Evolutionary conservation across 2,888 invertebrate species (phyloP).

Genomic region (Scelioninae gen. 2): DNA sequence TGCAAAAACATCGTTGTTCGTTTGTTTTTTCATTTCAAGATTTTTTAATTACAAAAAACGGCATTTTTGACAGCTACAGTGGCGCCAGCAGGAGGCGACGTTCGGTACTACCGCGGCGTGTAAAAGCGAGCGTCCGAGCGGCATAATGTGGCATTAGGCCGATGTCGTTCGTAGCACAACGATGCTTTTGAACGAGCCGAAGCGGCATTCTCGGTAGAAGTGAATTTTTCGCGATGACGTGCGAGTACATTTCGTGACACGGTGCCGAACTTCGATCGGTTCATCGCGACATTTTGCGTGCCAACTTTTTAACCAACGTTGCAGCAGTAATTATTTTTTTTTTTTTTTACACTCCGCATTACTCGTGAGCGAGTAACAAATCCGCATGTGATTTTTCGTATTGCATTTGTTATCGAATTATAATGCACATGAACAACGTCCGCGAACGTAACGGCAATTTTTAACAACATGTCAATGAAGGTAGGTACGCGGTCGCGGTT

Average conservation of each 20-base stretch:
- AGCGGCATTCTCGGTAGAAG: constrained; percentile 10
- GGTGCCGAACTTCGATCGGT: constrained; percentile 2
- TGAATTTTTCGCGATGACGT: constrained; percentile 22
- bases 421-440: constrained; percentile 20
- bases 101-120: background rate
- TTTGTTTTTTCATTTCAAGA: too few species aligned
- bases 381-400: too few species aligned
- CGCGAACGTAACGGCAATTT: background rate
- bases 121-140: constrained; percentile 26
- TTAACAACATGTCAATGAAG: constrained; percentile 57
- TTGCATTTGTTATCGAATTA: too few species aligned
- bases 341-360: too few species aligned
- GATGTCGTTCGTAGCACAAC: constrained; percentile 39
- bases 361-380: constrained; percentile 9
- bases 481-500: constrained; percentile 25
- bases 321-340: background rate
- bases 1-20: too few species aligned
- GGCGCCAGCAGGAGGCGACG: constrained; percentile 10
- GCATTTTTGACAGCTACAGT: constrained; percentile 38
- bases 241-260: constrained; percentile 43
- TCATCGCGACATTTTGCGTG: background rate
- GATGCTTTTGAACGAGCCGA: constrained; percentile 19
- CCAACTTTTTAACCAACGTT: constrained; percentile 8
- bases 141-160: constrained; percentile 51
- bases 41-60: background rate